Evolutionary conservation across 2,888 invertebrate genomes (phyloP), one percentile per base, ranked within the genome.

Genomic region (Muscina levida): DNA sequence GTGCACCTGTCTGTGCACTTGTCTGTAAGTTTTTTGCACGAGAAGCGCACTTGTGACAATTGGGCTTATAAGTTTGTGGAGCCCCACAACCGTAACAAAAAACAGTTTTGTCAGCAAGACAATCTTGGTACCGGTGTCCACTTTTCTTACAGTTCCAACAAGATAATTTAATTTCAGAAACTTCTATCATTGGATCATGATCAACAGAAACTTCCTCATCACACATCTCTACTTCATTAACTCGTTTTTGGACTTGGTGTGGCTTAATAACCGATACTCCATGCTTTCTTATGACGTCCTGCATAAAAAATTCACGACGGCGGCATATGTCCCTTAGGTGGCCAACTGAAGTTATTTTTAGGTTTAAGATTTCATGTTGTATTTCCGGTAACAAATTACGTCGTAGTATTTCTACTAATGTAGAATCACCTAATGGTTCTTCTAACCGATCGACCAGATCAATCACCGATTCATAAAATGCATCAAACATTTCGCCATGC

Each of bases 401-500:
- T 1, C 62, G 39, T 2, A 62, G 6, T 19, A 62, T 26, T 11
- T 42, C 62, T 11, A 62, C 62, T 11, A 62, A 10, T 8, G 17
- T 8, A 1, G 2, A 0, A 11, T 59, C 59, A 10, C 1, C 5
- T 6, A 66, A 8, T 6, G 71, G 71, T 11, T 59, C 59, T 8
- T 66, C 39, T 10, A 73, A 15, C 42, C 56, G 53, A n/a, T 56
- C 66, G 8, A 56, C 24, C 2, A 73, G 19, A 4, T 66, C 66
- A 10, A 57, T 11, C 2, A 73, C 42, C 0, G 66, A 66, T 2
- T 66, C 62, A 42, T 65, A 59, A n/a, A 74, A 68, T 2, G n/a
- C 24, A 42, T 68, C 74, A 6, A 74, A 75, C 2, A 59, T 19
- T 75, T 68, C n/a, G n/a, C n/a, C n/a, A n/a, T n/a, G n/a, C n/a